A percentile compares a stretch with the other conserved stretches of the same genome.
Conservation (phyloP, 2,113 vertebrate genomes). For the Tamias sibiricus region DNA sequence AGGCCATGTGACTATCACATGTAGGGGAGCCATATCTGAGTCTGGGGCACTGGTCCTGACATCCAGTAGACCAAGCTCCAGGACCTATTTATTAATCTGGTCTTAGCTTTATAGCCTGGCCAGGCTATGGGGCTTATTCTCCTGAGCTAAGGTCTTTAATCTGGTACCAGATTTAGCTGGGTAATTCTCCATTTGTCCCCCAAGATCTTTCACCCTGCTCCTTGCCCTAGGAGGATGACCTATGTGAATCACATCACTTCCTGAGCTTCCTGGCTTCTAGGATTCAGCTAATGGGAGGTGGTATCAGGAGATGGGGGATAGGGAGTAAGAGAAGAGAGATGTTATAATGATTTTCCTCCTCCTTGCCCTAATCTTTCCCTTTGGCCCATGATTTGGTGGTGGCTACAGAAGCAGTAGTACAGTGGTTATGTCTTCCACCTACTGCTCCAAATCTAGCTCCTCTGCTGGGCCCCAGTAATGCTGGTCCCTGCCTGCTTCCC, state of each 20-base stretch:
- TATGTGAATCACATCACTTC: neutral
- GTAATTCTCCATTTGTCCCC: neutral
- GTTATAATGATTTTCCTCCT: neutral
- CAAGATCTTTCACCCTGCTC: neutral
- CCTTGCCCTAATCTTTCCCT: neutral
- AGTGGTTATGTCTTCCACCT: neutral
- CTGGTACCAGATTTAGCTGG: neutral
- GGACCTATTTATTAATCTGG: neutral
- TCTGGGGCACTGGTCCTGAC: neutral
- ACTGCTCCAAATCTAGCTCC: neutral
- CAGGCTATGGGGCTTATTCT: neutral
- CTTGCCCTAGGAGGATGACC: neutral
- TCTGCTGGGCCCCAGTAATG: neutral
- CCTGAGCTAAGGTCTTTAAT: neutral
- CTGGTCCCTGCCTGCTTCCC: neutral
- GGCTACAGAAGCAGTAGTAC: neutral
- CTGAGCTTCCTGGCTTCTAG: neutral
- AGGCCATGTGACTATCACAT: neutral
- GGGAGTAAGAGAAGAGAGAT: neutral
- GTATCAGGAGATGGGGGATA: neutral
- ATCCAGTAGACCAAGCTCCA: neutral
- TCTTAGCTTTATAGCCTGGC: neutral
- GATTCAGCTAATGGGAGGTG: neutral
- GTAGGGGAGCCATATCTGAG: neutral
- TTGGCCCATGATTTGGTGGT: neutral